Evolutionary conservation across 2,888 invertebrate species (phyloP).

Genomic region (Metalampra italica): DNA sequence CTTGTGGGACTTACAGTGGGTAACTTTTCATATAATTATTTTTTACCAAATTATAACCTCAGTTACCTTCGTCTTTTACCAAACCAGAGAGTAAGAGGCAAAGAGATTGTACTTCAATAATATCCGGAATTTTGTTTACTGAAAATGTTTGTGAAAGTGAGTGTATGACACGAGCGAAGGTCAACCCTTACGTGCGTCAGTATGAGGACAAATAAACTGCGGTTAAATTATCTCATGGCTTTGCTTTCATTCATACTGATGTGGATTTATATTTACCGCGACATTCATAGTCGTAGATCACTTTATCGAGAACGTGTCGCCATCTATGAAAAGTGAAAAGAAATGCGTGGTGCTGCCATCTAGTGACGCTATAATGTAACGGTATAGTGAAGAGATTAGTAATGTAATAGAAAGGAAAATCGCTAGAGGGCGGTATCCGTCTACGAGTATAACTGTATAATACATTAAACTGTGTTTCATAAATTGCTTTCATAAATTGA

Average conservation of each 20-base stretch:
- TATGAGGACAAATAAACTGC: slow-evolving; percentile 36
- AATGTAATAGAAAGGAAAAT: slow-evolving; percentile 6
- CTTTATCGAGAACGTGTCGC: slow-evolving; percentile 26
- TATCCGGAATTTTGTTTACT: slow-evolving; percentile 62
- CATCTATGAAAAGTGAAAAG: slow-evolving; percentile 32
- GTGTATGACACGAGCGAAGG: slow-evolving; percentile 44
- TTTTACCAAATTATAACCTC: slow-evolving; percentile 15
- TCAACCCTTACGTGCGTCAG: slow-evolving; percentile 19
- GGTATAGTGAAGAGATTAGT: background rate
- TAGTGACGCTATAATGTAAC: slow-evolving; percentile 10
- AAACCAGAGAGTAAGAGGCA: slow-evolving; percentile 47
- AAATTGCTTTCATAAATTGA: background rate
- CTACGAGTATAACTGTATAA: too few species aligned
- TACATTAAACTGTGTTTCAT: too few species aligned
- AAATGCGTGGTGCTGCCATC: slow-evolving; percentile 22
- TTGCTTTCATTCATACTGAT: slow-evolving; percentile 17
- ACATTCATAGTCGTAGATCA: slow-evolving; percentile 14
- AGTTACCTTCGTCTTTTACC: slow-evolving; percentile 49
- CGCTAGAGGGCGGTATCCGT: slow-evolving; percentile 26
- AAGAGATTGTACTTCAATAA: slow-evolving; percentile 51
- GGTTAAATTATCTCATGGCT: slow-evolving; percentile 11
- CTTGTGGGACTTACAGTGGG: too few species aligned
- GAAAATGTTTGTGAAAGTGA: slow-evolving; percentile 60
- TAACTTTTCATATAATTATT: background rate
- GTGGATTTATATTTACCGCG: slow-evolving; percentile 4